Base-by-base conservation (phyloP, 2,797 vertebrate genomes). In the Crocidura indochinensis region DNA sequence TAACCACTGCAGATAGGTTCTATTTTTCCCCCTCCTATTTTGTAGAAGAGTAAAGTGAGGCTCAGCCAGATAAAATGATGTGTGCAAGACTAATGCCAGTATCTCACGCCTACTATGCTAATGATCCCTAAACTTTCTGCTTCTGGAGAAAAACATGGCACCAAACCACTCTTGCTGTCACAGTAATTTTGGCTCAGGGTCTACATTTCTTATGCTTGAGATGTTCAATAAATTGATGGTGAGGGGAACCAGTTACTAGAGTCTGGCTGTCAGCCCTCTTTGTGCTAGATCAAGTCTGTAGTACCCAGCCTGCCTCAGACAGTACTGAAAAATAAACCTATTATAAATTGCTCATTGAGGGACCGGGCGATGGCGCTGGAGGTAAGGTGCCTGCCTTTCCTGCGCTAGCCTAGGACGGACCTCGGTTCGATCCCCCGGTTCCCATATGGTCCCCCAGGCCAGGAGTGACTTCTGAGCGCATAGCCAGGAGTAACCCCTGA, bases 121-220 rank as follows among this genome's bases (percentile, higher is more conserved):
- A 38, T 75, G 8, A 51, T 24, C 20, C 56, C 17, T 71, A 67
- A 82, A n/a, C 38, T 15, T 47, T 20, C 74, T 38, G 19, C 17
- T 47, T 89, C 22, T 46, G n/a, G 69, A 67, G n/a, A 15, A 74
- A 72, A 71, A 10, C 0, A 20, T 20, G 19, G 17, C 20, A 29
- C 7, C 46, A 12, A 49, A 53, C 1, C 6, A 62, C 44, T 64
- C 67, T 8, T 24, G 2, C 2, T 19, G 9, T 51, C 75, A 75
- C 0, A n/a, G 71, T 4, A 15, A 27, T 8, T 2, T 5, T 0
- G 3, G 27, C 27, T 29, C 24, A 9, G 1, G 2, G 15, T 64
- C 44, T 10, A 20, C 19, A 5, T 12, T 20, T 24, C 56, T 84
- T 68, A 65, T 1, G 22, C 20, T 12, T 6, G 1, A 1, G 62